Base-by-base conservation (phyloP, 2,797 vertebrate genomes). In the Hippoglossus hippoglossus region DNA sequence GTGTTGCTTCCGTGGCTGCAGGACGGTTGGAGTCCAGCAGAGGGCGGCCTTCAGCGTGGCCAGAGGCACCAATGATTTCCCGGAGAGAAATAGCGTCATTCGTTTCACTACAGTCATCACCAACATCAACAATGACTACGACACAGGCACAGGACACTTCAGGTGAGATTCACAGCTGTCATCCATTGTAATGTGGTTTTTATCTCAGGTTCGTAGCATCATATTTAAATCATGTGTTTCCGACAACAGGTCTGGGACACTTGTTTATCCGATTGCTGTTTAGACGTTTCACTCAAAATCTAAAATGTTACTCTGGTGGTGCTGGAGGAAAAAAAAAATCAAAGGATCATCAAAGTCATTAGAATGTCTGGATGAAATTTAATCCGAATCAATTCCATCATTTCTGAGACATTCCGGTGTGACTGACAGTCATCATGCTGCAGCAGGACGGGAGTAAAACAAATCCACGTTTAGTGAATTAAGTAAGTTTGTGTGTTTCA, bases 41-140 rank as follows among this genome's bases (percentile, higher is more conserved):
- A 58, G 41, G 41, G 88, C 83, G 0, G 91, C 90, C 55, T 92
- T 92, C 86, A 91, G 89, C 0, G 87, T 90, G 24, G 79, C 88
- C 59, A 73, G 89, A 67, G 54, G 9, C 1, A 77, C 65, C 26
- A 4, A 44, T 0, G 6, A 49, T 0, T 28, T 28, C 47, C 90
- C 91, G 0, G 31, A 36, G 0, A 81, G 11, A 64, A 0, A 0
- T 67, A 77, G 72, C 9, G 0, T 69, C 51, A 89, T 92, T 6
- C 54, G 47, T 0, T 92, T 92, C 87, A 73, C 41, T 6, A 67
- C 1, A 0, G 55, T 81, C 64, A 87, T 92, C 81, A 92, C 91
- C n/a, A 86, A 92, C 82, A 71, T 91, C 67, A 49, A 89, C 34
- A 0, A 77, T 0, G 89, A 88, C 84, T 92, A 80, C 60, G 0